Evolutionary conservation across 2,113 vertebrate genomes (phyloP).

Genomic region (Phycodurus eques): DNA sequence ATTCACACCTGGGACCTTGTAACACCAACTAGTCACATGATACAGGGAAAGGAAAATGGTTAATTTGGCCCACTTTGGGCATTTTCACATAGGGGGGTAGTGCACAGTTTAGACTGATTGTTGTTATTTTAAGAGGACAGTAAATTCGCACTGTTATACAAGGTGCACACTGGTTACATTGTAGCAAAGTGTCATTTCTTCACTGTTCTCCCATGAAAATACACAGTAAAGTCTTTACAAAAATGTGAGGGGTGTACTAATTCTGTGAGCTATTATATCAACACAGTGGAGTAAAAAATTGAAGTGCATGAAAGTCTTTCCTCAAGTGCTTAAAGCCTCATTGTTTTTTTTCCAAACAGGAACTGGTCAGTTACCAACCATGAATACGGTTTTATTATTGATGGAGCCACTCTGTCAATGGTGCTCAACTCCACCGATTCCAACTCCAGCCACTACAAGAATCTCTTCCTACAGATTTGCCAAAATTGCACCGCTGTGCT

Average conservation of each 20-base stretch:
- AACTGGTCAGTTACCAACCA: slow-evolving; percentile 80
- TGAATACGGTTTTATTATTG: slow-evolving; percentile 92
- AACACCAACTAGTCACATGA: no score
- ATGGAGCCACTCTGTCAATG: slow-evolving; percentile 88
- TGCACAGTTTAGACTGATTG: background rate
- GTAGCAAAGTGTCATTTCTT: no score
- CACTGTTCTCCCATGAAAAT: no score
- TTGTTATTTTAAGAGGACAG: background rate
- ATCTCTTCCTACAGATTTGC: slow-evolving; percentile 93
- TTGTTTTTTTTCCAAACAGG: slow-evolving; percentile 62
- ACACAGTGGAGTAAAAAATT: no score
- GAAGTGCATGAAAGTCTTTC: no score
- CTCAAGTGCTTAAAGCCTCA: background rate
- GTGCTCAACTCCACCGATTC: slow-evolving; percentile 85
- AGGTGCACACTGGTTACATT: no score
- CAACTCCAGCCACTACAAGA: slow-evolving; percentile 82
- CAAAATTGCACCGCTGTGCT: slow-evolving; percentile 91
- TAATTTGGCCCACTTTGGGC: no score
- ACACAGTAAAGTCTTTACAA: no score
- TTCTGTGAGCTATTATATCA: no score
- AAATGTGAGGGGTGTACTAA: no score
- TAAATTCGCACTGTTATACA: no score
- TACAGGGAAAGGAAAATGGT: background rate
- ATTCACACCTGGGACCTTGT: no score
- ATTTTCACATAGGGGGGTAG: background rate